These are phyloP conservation scores for Istiophorus platypterus DNA, from an alignment of 2,113 vertebrate genomes.

Conservation along the genomic window DNA sequence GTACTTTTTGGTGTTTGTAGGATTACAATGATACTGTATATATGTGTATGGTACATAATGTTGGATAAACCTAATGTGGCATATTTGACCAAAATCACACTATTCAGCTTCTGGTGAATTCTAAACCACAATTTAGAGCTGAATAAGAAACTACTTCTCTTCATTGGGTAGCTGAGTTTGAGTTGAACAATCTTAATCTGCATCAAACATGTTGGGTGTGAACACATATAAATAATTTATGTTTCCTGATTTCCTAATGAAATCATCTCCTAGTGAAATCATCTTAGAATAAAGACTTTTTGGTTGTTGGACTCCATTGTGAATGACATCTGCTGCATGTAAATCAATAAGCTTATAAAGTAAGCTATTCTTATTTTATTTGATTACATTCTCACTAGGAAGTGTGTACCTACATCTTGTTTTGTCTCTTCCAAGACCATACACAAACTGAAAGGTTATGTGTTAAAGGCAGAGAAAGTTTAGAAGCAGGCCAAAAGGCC, in stretches of 20 bases:
- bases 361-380: background rate
- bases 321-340: background rate
- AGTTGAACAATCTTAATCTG: background rate
- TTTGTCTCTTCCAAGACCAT: conserved; percentile 21
- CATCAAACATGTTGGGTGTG: background rate
- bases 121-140: background rate
- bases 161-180: background rate
- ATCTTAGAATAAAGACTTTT: no score
- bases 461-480: conserved; percentile 70
- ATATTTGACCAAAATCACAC: background rate
- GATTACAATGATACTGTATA: background rate
- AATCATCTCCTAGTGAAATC: background rate
- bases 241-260: background rate
- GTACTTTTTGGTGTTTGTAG: background rate
- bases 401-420: background rate
- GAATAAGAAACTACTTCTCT: background rate
- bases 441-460: conserved; percentile 56
- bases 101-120: background rate
- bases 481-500: conserved; percentile 73
- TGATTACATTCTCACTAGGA: background rate
- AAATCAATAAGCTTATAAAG: background rate
- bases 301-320: background rate
- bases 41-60: no score
- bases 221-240: background rate
- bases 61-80: background rate